These are phyloP conservation scores for Ennomos quercinarius DNA, from an alignment of 2,888 invertebrate genomes.

Conservation along the genomic window DNA sequence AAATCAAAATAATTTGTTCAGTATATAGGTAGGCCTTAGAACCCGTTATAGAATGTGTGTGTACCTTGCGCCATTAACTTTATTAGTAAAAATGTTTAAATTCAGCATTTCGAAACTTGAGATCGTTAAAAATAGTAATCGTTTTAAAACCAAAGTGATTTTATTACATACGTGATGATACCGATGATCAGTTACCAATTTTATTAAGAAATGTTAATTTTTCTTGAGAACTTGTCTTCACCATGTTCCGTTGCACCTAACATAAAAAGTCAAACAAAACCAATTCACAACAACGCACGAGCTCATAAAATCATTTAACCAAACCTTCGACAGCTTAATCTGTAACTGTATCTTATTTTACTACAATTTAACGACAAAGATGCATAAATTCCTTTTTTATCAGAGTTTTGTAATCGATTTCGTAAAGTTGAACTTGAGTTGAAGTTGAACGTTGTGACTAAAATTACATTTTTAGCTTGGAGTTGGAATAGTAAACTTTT, in stretches of 20 bases:
- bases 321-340: conserved; percentile 40
- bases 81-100: no score
- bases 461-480: no score
- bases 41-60: no score
- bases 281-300: conserved; percentile 38
- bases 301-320: conserved; percentile 39
- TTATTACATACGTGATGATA: conserved; percentile 13
- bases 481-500: conserved; percentile 33
- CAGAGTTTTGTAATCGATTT: conserved; percentile 42
- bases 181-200: conserved; percentile 28
- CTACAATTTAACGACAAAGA: conserved; percentile 52
- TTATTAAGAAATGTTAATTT: conserved; percentile 26
- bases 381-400: conserved; percentile 44
- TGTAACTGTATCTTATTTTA: conserved; percentile 52
- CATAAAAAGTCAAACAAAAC: conserved; percentile 31
- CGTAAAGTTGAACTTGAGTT: conserved; percentile 38
- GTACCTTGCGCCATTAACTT: no score
- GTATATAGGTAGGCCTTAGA: no score
- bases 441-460: no score
- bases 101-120: no score
- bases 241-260: conserved; percentile 15
- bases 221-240: conserved; percentile 18
- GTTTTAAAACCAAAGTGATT: no score
- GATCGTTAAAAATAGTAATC: no score
- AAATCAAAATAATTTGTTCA: no score